Evolutionary conservation across 2,113 vertebrate species (phyloP).

Genomic region (Anolis carolinensis): DNA sequence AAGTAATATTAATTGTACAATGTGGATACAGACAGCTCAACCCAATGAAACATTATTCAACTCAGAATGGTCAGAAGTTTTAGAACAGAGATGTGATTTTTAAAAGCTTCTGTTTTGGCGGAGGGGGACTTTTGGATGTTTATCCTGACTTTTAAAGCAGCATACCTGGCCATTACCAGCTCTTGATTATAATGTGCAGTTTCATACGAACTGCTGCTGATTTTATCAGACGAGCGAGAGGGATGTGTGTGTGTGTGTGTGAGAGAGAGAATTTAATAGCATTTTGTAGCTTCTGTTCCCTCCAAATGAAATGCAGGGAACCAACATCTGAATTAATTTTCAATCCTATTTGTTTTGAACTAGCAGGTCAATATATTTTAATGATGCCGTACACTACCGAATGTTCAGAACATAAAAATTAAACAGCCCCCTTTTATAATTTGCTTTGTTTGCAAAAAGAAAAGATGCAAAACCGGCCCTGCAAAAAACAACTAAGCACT

Average conservation of each 20-base stretch:
- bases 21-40: too few species aligned
- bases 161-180: neutral
- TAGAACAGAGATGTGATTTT: neutral
- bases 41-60: neutral
- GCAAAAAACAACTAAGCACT: neutral
- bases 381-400: slow-evolving; percentile 27
- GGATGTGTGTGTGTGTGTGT: too few species aligned
- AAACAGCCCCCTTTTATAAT: slow-evolving; percentile 33
- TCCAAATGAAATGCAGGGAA: slow-evolving; percentile 8
- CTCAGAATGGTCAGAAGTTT: neutral
- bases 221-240: neutral
- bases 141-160: neutral
- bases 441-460: slow-evolving; percentile 40
- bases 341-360: slow-evolving; percentile 42
- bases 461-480: neutral
- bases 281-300: neutral
- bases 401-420: slow-evolving; percentile 35
- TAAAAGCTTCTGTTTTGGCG: neutral
- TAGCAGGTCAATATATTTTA: slow-evolving; percentile 55
- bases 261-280: neutral
- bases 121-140: neutral
- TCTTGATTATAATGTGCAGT: neutral
- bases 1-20: too few species aligned
- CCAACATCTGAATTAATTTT: slow-evolving; percentile 46
- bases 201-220: neutral